Percentiles rank a stretch among this genome's conserved stretches.
phyloP scores from a whole-genome alignment of 2,888 invertebrate species.

The Ormyrus thymus region DNA sequence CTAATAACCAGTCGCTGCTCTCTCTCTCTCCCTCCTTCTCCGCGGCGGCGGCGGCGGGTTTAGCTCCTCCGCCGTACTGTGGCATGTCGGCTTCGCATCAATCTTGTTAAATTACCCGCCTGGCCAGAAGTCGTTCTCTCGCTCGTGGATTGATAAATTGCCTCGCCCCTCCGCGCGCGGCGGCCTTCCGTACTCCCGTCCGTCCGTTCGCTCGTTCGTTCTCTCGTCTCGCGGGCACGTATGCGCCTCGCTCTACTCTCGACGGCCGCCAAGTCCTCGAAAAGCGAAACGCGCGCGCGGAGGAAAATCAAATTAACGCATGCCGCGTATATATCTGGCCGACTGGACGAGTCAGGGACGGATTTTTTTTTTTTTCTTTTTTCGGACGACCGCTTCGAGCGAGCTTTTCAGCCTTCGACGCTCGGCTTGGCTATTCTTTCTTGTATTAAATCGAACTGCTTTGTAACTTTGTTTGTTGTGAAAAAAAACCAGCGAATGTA shows the following conservation, averaged over 20 bases:
- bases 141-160: conserved; percentile 72
- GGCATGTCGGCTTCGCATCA: conserved; percentile 73
- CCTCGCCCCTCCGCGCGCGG: conserved; percentile 63
- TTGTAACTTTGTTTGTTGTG: too few species aligned
- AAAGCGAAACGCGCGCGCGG: conserved; percentile 66
- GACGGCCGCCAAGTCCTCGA: conserved; percentile 59
- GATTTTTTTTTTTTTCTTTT: too few species aligned
- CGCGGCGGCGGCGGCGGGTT: background rate
- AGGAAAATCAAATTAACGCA: conserved; percentile 71
- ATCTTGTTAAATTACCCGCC: conserved; percentile 74
- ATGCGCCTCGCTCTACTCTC: conserved; percentile 61
- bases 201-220: conserved; percentile 54
- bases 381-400: too few species aligned
- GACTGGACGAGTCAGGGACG: too few species aligned
- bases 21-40: conserved; percentile 38
- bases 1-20: conserved; percentile 70
- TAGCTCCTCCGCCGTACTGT: conserved; percentile 63
- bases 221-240: conserved; percentile 65
- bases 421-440: too few species aligned
- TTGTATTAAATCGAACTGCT: too few species aligned
- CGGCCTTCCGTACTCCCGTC: background rate
- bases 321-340: too few species aligned
- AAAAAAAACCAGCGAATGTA: too few species aligned
- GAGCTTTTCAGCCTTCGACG: too few species aligned
- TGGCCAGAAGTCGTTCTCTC: conserved; percentile 67